Conservation (phyloP, 2,113 vertebrate genomes). For the Benitochromis conjunctus region DNA sequence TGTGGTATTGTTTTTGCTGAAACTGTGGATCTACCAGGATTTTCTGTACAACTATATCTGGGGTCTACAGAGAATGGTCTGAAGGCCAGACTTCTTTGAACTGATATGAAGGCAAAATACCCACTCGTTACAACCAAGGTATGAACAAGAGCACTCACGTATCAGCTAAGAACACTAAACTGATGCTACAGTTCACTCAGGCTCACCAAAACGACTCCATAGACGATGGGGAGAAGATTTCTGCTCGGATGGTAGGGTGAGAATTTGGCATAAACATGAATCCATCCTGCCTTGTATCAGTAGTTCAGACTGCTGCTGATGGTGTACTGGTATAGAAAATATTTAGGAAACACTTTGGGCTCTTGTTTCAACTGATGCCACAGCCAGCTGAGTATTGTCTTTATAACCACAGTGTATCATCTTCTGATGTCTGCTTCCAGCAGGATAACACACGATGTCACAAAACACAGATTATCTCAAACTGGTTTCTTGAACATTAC, state of each 20-base stretch:
- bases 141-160: background rate
- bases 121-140: background rate
- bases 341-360: background rate
- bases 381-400: background rate
- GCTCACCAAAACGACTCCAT: background rate
- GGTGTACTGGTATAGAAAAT: background rate
- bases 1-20: background rate
- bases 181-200: background rate
- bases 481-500: background rate
- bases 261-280: background rate
- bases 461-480: background rate
- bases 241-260: rapidly evolving
- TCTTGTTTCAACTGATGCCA: background rate
- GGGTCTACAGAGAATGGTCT: background rate
- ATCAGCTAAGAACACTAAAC: background rate
- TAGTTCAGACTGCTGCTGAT: background rate
- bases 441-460: background rate
- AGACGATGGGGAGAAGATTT: background rate
- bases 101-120: background rate
- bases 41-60: background rate
- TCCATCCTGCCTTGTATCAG: background rate
- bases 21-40: background rate
- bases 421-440: background rate
- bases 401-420: background rate
- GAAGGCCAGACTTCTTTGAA: background rate